Evolutionary conservation across 2,888 invertebrate species (phyloP).

Genomic region (Drosophila yooni): DNA sequence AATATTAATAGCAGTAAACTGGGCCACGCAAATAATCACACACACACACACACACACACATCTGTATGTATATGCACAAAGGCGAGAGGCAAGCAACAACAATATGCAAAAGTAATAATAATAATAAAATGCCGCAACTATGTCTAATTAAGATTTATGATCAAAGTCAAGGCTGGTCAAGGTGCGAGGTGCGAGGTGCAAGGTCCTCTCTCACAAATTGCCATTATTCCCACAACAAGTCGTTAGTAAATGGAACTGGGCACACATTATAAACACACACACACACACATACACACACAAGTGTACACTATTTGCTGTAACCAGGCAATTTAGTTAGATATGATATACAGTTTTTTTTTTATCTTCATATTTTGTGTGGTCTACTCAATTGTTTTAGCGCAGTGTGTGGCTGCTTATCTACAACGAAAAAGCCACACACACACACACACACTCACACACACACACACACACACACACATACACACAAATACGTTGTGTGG

Average conservation of each 20-base stretch:
- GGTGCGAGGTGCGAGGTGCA: slow-evolving; percentile 11
- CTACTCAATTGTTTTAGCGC: slow-evolving; percentile 36
- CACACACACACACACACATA: slow-evolving; percentile 11
- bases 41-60: no score
- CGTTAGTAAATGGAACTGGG: slow-evolving; percentile 51
- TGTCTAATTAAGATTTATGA: slow-evolving; percentile 70
- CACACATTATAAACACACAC: slow-evolving; percentile 3
- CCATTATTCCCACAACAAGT: slow-evolving; percentile 20
- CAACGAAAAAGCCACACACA: slow-evolving; percentile 11
- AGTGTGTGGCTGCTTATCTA: slow-evolving; percentile 43
- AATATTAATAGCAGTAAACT: slow-evolving; percentile 62
- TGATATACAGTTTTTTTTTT: not conserved
- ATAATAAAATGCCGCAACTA: slow-evolving; percentile 43
- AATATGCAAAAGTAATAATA: slow-evolving; percentile 25
- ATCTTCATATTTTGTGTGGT: slow-evolving; percentile 1
- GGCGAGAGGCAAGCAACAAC: slow-evolving; percentile 6
- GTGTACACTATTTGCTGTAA: not conserved
- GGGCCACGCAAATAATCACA: slow-evolving; percentile 27
- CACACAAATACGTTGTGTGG: no score
- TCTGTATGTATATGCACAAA: not conserved
- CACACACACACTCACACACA: slow-evolving; percentile 9
- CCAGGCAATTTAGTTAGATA: not conserved
- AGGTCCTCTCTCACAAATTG: slow-evolving; percentile 28
- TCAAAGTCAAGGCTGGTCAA: slow-evolving; percentile 63
- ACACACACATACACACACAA: slow-evolving; percentile 4